Percentiles rank a stretch among this genome's conserved stretches.
These are phyloP conservation scores for Hydrophis major DNA, from an alignment of 2,797 vertebrate genomes.

Conservation along the genomic window DNA sequence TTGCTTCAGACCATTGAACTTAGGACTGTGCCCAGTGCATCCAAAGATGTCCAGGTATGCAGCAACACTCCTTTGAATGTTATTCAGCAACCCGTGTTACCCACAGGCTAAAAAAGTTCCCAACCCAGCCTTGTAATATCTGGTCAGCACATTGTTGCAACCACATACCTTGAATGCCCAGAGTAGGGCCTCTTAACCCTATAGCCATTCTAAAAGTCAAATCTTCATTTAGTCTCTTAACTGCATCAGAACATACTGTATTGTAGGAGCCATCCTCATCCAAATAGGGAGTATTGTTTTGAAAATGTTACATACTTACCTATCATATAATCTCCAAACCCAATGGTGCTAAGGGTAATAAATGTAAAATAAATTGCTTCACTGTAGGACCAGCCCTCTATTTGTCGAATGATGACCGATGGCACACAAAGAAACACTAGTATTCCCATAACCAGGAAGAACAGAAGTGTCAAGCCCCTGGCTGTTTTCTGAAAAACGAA, in stretches of 20 bases:
- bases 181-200: background rate
- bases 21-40: background rate
- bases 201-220: background rate
- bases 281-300: background rate
- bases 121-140: background rate
- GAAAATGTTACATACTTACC: conserved; percentile 56
- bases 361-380: conserved; percentile 73
- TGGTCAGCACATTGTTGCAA: background rate
- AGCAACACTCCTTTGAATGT: background rate
- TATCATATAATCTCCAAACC: conserved; percentile 72
- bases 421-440: conserved; percentile 69
- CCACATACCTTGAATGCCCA: background rate
- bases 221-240: background rate
- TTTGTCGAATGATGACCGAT: conserved; percentile 60
- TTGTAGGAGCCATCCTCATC: background rate
- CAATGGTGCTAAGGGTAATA: conserved; percentile 72
- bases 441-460: conserved; percentile 66
- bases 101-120: background rate
- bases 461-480: conserved; percentile 62
- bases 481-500: conserved; percentile 67
- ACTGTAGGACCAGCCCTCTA: conserved; percentile 63
- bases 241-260: background rate
- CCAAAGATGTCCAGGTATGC: background rate
- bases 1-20: background rate
- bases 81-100: background rate